Conservation (phyloP, 1,140 invertebrate species). For the Drosophila equinoxialis region DNA sequence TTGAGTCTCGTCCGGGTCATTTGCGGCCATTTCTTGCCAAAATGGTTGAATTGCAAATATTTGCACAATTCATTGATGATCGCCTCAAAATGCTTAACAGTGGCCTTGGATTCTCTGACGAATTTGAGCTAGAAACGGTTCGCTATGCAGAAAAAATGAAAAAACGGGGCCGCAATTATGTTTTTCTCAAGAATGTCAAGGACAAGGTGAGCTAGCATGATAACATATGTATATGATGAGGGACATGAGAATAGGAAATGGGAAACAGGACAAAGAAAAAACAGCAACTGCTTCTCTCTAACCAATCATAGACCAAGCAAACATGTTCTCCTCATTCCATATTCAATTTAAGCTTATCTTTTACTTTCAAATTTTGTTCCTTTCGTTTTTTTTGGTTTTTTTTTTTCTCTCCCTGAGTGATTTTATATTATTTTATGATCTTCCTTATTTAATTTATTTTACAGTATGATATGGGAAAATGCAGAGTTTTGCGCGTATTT, state of each 20-base stretch:
- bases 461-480: constrained; percentile 79
- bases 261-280: neutral
- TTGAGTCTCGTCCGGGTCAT: constrained; percentile 90
- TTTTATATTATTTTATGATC: constrained; percentile 47
- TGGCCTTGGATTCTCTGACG: constrained; percentile 94
- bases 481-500: constrained; percentile 78
- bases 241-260: neutral
- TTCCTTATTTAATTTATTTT: constrained; percentile 75
- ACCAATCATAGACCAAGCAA: neutral
- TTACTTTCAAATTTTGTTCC: neutral
- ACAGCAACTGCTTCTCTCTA: neutral
- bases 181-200: constrained; percentile 90
- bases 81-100: constrained; percentile 94
- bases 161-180: constrained; percentile 91
- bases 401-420: constrained; percentile 25
- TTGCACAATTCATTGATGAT: constrained; percentile 98
- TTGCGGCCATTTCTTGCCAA: constrained; percentile 95
- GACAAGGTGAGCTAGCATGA: constrained; percentile 86
- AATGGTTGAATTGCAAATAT: constrained; percentile 97
- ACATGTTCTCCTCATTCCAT: constrained; percentile 2
- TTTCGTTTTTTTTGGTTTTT: neutral
- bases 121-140: constrained; percentile 96
- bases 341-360: neutral
- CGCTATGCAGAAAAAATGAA: constrained; percentile 92
- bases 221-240: neutral